phyloP scores from a whole-genome alignment of 2,797 vertebrate genomes.

The Squalus acanthias region DNA sequence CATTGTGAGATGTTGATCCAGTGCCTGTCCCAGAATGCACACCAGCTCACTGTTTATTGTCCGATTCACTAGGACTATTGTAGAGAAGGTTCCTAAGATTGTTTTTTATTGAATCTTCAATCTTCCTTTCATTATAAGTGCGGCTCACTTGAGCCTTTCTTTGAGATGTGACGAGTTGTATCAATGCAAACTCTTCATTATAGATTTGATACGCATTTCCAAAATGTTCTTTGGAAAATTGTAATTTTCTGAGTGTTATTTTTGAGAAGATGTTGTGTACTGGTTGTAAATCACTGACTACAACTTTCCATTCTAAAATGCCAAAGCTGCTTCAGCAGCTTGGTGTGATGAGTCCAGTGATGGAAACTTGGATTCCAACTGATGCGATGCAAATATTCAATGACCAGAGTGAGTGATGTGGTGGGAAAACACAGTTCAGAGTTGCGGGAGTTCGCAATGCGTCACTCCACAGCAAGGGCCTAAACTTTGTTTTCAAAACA shows the following conservation, averaged over 20 bases:
- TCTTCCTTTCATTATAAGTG: not conserved
- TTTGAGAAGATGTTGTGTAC: not conserved
- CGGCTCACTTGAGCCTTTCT: not conserved
- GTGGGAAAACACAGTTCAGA: not conserved
- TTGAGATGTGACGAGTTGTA: too few species aligned
- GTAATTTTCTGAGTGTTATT: not conserved
- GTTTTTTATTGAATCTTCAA: not conserved
- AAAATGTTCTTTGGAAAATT: not conserved
- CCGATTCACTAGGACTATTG: not conserved
- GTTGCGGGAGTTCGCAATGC: not conserved
- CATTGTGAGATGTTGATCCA: not conserved
- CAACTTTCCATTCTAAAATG: not conserved
- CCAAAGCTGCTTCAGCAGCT: not conserved
- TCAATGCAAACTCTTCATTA: not conserved
- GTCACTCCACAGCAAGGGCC: not conserved
- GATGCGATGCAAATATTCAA: not conserved
- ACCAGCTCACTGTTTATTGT: not conserved
- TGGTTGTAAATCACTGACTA: not conserved
- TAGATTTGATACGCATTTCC: not conserved
- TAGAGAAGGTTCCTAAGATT: not conserved
- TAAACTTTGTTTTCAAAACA: slow-evolving; percentile 38
- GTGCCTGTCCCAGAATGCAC: not conserved
- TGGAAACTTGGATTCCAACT: not conserved
- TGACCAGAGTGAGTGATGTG: not conserved
- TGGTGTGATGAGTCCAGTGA: not conserved